These are phyloP conservation scores for Callinectes sapidus DNA, from an alignment of 2,888 invertebrate genomes.

Conservation along the genomic window DNA sequence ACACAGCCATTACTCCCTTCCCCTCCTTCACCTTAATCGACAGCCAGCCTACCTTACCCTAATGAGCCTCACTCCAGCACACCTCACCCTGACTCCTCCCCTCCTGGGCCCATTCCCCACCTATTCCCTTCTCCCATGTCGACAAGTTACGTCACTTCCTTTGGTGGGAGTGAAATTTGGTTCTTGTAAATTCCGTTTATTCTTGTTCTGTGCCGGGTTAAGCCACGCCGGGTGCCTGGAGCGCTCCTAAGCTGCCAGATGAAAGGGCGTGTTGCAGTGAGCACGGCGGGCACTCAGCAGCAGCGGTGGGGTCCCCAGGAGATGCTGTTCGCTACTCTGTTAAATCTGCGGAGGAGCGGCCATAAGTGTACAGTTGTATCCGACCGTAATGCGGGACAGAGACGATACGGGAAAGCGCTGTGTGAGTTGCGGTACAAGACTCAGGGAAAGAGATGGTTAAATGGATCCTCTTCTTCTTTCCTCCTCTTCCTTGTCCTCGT, in stretches of 20 bases:
- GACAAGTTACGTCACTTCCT: neutral
- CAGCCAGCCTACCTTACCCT: neutral
- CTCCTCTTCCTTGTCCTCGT: neutral
- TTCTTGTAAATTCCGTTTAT: conserved; percentile 18
- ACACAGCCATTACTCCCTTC: neutral
- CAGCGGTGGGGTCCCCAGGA: neutral
- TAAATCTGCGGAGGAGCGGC: neutral
- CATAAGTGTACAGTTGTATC: neutral
- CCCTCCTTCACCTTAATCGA: conserved; percentile 3
- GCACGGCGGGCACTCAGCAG: conserved; percentile 5
- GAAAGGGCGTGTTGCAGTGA: conserved; percentile 11
- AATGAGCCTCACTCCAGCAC: neutral
- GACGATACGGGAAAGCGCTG: neutral
- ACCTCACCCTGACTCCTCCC: neutral
- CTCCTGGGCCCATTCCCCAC: neutral
- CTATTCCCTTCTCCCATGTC: neutral
- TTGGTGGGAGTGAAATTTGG: conserved; percentile 28
- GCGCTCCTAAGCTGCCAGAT: neutral
- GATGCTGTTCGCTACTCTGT: neutral
- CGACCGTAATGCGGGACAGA: neutral
- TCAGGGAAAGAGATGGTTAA: neutral
- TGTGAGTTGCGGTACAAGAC: neutral
- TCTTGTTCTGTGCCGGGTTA: neutral
- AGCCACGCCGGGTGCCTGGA: neutral
- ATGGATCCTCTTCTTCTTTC: neutral